Conservation (phyloP, 1,140 invertebrate species). For the Atta texana region DNA sequence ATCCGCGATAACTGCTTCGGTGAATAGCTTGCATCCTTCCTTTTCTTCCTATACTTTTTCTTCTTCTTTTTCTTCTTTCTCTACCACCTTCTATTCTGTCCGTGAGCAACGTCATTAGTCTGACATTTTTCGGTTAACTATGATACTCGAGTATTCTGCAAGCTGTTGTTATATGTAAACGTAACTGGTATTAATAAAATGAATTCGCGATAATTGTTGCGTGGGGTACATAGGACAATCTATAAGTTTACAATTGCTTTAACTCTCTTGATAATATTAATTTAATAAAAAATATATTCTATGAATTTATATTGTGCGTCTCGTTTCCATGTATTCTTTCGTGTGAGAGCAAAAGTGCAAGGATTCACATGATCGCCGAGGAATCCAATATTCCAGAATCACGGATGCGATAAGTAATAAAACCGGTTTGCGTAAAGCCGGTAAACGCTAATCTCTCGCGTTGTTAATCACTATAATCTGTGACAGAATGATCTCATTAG, state of each 20-base stretch:
- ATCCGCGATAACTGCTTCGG: constrained; percentile 67
- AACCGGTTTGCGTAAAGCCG: constrained; percentile 47
- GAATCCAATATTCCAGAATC: constrained; percentile 58
- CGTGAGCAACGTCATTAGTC: constrained; percentile 35
- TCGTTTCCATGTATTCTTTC: not conserved
- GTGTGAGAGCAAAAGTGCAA: constrained; percentile 38
- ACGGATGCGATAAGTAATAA: constrained; percentile 50
- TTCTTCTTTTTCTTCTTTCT: not conserved
- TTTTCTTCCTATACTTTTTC: constrained; percentile 5
- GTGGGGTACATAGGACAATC: not conserved
- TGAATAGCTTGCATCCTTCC: constrained; percentile 28
- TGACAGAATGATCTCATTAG: constrained; percentile 45
- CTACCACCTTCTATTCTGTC: not conserved
- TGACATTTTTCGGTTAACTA: constrained; percentile 28
- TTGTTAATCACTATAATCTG: constrained; percentile 41
- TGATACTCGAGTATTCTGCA: constrained; percentile 38
- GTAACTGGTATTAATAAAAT: not conserved
- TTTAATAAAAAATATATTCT: not conserved
- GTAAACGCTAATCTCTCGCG: constrained; percentile 50
- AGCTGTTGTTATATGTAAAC: not conserved
- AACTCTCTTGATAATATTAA: not conserved
- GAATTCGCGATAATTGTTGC: not conserved
- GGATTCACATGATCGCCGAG: constrained; percentile 23
- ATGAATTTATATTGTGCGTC: constrained; percentile 5
- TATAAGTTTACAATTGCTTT: not conserved